Conservation (phyloP, 2,797 vertebrate species). For the Mormyrops boulengeri region DNA sequence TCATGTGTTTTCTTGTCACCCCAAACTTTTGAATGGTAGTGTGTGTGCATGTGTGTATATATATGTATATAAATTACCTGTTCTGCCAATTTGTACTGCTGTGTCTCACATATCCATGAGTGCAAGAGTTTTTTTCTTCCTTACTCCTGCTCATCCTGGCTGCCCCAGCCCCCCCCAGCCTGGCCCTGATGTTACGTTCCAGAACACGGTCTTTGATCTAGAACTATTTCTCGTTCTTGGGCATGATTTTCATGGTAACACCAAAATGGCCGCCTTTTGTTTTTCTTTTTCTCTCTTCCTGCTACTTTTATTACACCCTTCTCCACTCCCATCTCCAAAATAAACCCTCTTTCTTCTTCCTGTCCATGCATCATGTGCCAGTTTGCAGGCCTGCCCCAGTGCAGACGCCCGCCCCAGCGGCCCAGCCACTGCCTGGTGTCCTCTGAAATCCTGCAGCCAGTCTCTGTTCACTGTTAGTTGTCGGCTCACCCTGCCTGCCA, state of each 20-base stretch:
- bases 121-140: not conserved
- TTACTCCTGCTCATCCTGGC: not conserved
- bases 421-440: not conserved
- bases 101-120: not conserved
- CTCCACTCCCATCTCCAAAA: not conserved
- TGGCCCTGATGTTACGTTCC: not conserved
- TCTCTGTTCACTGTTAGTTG: not conserved
- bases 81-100: too few species aligned
- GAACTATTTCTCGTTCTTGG: not conserved
- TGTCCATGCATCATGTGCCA: not conserved
- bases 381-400: not conserved
- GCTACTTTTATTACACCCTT: not conserved
- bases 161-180: not conserved
- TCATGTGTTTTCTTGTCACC: too few species aligned
- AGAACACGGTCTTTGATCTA: not conserved
- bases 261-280: not conserved
- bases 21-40: too few species aligned
- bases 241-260: not conserved
- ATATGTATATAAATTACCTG: too few species aligned
- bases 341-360: not conserved
- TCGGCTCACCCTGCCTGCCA: not conserved
- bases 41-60: too few species aligned
- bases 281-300: not conserved
- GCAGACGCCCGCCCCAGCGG: not conserved
- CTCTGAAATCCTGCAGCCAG: not conserved